Evolutionary conservation across 1,140 invertebrate genomes (phyloP).

Genomic region (Lamellibrachia luymesi): DNA sequence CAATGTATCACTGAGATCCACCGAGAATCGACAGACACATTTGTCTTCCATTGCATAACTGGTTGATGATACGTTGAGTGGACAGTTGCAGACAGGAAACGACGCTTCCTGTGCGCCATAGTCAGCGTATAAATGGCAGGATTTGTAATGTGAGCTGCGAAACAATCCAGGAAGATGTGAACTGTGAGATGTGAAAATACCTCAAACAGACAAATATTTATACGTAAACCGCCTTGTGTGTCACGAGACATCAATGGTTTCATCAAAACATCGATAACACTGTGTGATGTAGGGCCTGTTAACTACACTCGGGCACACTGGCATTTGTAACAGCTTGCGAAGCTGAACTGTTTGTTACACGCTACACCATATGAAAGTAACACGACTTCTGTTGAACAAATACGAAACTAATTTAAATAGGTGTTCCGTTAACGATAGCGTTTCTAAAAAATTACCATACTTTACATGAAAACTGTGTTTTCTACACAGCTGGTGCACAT

Average conservation of each 20-base stretch:
- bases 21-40: not conserved
- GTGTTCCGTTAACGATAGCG: not conserved
- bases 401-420: not conserved
- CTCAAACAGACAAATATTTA: not conserved
- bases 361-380: not conserved
- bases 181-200: no score
- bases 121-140: no score
- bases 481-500: not conserved
- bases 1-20: not conserved
- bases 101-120: not conserved
- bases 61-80: not conserved
- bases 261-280: not conserved
- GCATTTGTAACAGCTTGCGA: not conserved
- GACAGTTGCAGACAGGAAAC: not conserved
- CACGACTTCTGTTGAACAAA: not conserved
- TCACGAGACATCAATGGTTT: not conserved
- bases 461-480: not conserved
- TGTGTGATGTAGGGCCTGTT: not conserved
- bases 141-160: no score
- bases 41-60: not conserved
- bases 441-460: not conserved
- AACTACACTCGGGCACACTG: not conserved
- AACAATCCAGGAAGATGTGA: no score
- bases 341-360: not conserved
- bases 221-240: no score